A percentile compares a stretch with the other conserved stretches of the same genome.
Evolutionary conservation across 2,113 vertebrate genomes (phyloP).

Genomic region (Puntigrus tetrazona): DNA sequence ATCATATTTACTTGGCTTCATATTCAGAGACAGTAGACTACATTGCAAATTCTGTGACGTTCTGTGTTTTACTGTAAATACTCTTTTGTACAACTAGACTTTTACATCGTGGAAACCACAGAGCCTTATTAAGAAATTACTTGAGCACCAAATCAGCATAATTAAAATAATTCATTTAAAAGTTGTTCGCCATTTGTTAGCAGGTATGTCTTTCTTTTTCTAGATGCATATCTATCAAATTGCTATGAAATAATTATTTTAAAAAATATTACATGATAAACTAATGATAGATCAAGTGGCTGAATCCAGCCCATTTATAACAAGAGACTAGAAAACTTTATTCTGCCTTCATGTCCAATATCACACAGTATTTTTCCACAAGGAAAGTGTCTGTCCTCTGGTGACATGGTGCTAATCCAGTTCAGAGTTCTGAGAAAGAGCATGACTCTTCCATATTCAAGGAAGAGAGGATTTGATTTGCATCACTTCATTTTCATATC

Average conservation of each 20-base stretch:
- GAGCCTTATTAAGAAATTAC: too few species aligned
- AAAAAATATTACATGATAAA: neutral
- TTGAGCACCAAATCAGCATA: too few species aligned
- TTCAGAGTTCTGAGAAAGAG: slow-evolving; percentile 15
- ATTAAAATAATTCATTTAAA: too few species aligned
- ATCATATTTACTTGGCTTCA: too few species aligned
- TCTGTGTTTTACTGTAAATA: too few species aligned
- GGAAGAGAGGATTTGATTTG: slow-evolving; percentile 36
- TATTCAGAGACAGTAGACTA: too few species aligned
- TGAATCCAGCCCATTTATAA: neutral
- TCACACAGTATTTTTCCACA: slow-evolving; percentile 3
- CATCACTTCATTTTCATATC: slow-evolving; percentile 26
- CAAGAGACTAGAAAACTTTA: neutral
- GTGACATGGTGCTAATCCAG: slow-evolving; percentile 21
- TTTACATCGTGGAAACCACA: too few species aligned
- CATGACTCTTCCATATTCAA: slow-evolving; percentile 33
- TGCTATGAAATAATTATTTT: too few species aligned
- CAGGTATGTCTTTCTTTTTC: neutral
- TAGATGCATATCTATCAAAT: neutral
- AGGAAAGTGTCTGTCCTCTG: neutral
- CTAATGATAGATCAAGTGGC: neutral
- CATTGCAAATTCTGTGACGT: too few species aligned
- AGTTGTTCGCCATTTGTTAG: neutral
- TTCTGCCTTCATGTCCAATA: neutral
- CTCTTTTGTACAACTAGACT: too few species aligned